Percentiles rank a stretch among this genome's conserved stretches.
phyloP scores from a whole-genome alignment of 2,113 vertebrate genomes.

The Sinosuthora webbiana region DNA sequence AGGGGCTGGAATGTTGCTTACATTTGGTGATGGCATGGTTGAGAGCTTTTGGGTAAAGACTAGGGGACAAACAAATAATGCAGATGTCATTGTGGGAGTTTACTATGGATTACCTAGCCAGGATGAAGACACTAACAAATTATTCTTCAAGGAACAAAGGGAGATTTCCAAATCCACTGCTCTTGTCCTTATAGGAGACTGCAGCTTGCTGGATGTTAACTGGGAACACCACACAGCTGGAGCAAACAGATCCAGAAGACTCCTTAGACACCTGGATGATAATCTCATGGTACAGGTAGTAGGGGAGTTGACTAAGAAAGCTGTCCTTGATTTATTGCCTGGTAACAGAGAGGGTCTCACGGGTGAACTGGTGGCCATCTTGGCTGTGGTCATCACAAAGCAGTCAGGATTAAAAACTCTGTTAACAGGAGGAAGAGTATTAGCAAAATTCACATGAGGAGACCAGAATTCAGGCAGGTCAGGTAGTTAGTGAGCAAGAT shows the following conservation, averaged over 20 bases:
- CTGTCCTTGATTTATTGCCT: not conserved
- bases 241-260: not conserved
- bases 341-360: not conserved
- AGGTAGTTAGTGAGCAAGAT: not conserved
- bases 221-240: not conserved
- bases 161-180: not conserved
- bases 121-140: not conserved
- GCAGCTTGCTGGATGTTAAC: not conserved
- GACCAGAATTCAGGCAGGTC: not conserved
- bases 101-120: not conserved
- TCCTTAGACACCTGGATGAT: not conserved
- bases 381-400: rapidly evolving
- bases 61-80: not conserved
- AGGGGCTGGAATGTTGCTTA: not conserved
- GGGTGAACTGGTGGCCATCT: not conserved
- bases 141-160: not conserved
- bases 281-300: not conserved
- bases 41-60: not conserved
- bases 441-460: not conserved
- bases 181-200: not conserved
- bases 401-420: not conserved
- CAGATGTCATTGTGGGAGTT: not conserved
- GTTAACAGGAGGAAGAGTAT: not conserved
- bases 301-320: not conserved
- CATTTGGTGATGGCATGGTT: not conserved